Base-by-base conservation (phyloP, 53 echinoderm and acorn worm species). In the Temnopleurus reevesii region DNA sequence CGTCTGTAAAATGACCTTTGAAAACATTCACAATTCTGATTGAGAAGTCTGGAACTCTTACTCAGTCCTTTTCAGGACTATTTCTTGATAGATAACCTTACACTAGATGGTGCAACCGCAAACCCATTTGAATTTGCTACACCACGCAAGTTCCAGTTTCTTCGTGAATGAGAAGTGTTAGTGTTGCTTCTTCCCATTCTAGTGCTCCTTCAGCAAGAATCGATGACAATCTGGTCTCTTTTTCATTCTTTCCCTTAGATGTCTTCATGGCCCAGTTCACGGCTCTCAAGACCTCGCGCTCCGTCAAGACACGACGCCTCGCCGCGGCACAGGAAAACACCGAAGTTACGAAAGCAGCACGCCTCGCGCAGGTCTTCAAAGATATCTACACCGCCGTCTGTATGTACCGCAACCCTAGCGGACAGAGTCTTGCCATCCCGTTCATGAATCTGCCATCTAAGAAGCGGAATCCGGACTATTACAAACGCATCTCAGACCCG, bases 221-320 rank as follows among this genome's bases (percentile, higher is more conserved):
- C n/a, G n/a, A n/a, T n/a, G n/a, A n/a, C n/a, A n/a, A n/a, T n/a
- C n/a, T n/a, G n/a, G n/a, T n/a, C n/a, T n/a, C n/a, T n/a, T n/a
- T n/a, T 15, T 15, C 53, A 8, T 51, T 8, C 53, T 51, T 51
- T 51, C 53, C 27, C 17, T 8, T 83, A 99, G 99, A 99, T 92
- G 99, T 99, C 10, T 99, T 99, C 81, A 93, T 99, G 96, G 99
- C 99, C 44, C 99, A 99, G 91, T 99, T 96, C 81, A 96, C 96
- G 29, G 99, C 99, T 21, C 89, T 99, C 55, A 99, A 99, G 91
- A 94, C 99, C 0, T 94, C 99, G 0, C 92, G 99, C 19, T 99
- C 99, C 8, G 99, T 99, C 23, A 99, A 99, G 91, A 99, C 99
- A 4, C 91, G 99, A 19, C 91, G 96, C 2, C 89, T 99, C 8